Conservation (phyloP, 2,113 vertebrate species). For the Daphoenositta chrysoptera region DNA sequence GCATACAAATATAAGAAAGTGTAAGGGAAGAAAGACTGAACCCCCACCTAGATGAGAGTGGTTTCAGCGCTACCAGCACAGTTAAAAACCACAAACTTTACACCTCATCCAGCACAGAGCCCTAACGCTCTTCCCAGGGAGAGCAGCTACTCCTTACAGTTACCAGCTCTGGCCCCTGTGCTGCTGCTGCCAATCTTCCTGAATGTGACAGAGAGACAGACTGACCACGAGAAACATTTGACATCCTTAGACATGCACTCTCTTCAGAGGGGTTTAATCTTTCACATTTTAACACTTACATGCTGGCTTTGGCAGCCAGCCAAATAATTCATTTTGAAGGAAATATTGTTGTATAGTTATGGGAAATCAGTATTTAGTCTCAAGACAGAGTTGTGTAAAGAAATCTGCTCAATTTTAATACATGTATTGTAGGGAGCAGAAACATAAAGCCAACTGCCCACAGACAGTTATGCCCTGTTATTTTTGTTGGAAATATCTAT, state of each 20-base stretch:
- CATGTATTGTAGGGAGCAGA: neutral
- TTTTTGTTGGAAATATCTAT: neutral
- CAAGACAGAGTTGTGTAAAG: neutral
- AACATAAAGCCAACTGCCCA: neutral
- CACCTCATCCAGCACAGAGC: neutral
- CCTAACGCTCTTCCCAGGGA: neutral
- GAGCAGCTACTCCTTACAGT: neutral
- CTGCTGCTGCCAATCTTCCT: neutral
- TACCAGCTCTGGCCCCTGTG: neutral
- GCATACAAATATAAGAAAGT: constrained; percentile 38
- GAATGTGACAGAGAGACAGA: fast-evolving
- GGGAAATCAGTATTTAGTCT: neutral
- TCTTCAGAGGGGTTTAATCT: neutral
- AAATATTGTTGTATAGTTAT: neutral
- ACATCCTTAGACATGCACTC: neutral
- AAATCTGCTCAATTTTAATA: neutral
- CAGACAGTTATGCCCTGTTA: neutral
- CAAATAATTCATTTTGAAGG: neutral
- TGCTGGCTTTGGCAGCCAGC: neutral
- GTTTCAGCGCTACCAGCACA: constrained; percentile 6
- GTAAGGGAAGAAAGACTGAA: constrained; percentile 3
- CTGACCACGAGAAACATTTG: fast-evolving
- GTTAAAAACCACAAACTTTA: neutral
- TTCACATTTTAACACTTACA: neutral
- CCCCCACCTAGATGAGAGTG: constrained; percentile 64